phyloP scores from a whole-genome alignment of 2,113 vertebrate species.

The Lepisosteus osseus region DNA sequence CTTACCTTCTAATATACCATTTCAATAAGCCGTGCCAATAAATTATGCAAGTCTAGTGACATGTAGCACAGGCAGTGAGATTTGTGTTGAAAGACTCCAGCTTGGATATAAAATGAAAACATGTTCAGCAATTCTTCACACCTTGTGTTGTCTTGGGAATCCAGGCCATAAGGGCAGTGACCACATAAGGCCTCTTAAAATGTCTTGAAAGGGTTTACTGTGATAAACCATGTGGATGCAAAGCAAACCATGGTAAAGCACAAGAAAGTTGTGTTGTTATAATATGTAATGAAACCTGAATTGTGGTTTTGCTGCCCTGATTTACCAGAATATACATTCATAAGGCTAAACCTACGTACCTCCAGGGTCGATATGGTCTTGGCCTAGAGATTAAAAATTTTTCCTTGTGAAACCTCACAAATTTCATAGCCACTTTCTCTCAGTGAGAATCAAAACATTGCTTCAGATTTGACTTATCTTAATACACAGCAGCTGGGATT shows the following conservation, averaged over 20 bases:
- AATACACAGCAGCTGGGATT: neutral
- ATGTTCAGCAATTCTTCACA: conserved; percentile 12
- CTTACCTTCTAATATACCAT: conserved; percentile 8
- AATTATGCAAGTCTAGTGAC: conserved; percentile 27
- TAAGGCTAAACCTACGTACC: no score
- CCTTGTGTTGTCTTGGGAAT: conserved; percentile 5
- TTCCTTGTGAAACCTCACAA: no score
- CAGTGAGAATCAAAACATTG: neutral
- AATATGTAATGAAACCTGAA: no score
- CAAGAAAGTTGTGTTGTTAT: no score
- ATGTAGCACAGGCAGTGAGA: conserved; percentile 26
- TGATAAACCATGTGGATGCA: no score
- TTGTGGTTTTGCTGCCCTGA: no score
- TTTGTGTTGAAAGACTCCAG: conserved; percentile 25
- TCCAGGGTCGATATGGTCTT: no score
- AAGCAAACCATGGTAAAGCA: no score
- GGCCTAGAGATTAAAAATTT: no score
- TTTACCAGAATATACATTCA: no score
- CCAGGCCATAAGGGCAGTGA: conserved; percentile 1
- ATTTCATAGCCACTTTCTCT: neutral
- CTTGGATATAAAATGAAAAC: conserved; percentile 21
- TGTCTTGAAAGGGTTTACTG: no score
- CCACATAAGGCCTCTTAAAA: neutral
- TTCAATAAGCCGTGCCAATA: conserved; percentile 21
- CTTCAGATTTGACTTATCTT: neutral